Conservation (phyloP, 2,113 vertebrate genomes). For the Nothocercus nigrocapillus region DNA sequence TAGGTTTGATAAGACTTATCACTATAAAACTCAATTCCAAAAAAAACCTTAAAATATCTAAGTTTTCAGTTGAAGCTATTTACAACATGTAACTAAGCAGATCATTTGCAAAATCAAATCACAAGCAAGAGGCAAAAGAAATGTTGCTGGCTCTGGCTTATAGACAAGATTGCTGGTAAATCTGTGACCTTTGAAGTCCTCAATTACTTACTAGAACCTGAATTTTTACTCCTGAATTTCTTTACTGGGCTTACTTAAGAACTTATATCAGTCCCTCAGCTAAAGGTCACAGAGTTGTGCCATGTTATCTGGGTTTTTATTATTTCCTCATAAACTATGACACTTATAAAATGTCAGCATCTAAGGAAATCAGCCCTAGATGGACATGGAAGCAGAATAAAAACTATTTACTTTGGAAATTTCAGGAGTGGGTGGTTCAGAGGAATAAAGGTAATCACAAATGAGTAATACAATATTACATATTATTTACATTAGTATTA, state of each 20-base stretch:
- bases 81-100: background rate
- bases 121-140: background rate
- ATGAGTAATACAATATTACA: background rate
- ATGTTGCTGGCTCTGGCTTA: background rate
- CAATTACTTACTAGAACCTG: slow-evolving; percentile 71
- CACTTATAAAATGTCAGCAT: slow-evolving; percentile 77
- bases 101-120: slow-evolving; percentile 5
- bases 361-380: slow-evolving; percentile 38
- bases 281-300: slow-evolving; percentile 74
- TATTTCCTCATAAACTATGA: slow-evolving; percentile 77
- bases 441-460: background rate
- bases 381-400: background rate
- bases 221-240: slow-evolving; percentile 67
- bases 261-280: slow-evolving; percentile 57
- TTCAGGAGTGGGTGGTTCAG: background rate
- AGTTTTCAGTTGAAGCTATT: background rate
- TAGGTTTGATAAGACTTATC: background rate
- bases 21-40: background rate
- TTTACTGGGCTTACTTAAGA: slow-evolving; percentile 59
- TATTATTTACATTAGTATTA: background rate
- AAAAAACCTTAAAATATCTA: background rate
- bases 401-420: slow-evolving; percentile 1
- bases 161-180: slow-evolving; percentile 52
- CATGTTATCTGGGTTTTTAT: slow-evolving; percentile 72
- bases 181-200: slow-evolving; percentile 71